Evolutionary conservation across 2,113 vertebrate species (phyloP).

Genomic region (Oenanthe melanoleuca): DNA sequence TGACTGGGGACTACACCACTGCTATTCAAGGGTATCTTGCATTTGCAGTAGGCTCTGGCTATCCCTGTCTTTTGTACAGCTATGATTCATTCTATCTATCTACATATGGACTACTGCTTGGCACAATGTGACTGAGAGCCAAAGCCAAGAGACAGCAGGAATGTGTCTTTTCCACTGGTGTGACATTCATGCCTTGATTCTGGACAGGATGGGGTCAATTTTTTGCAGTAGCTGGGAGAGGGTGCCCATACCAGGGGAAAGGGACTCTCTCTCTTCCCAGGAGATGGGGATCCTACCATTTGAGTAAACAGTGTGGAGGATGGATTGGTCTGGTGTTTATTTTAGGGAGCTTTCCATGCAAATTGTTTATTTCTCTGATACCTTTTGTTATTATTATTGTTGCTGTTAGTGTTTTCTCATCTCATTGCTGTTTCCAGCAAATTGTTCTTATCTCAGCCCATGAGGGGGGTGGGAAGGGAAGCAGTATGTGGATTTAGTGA

Average conservation of each 20-base stretch:
- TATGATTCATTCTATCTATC: background rate
- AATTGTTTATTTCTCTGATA: background rate
- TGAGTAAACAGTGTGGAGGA: fast-evolving
- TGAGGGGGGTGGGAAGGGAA: background rate
- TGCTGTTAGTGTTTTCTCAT: background rate
- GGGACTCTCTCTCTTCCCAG: fast-evolving
- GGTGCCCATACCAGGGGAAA: background rate
- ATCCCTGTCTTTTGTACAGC: background rate
- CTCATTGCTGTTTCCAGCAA: background rate
- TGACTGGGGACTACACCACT: background rate
- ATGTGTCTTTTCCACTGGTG: background rate
- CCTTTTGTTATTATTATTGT: background rate
- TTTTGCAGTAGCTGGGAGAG: background rate
- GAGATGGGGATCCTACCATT: background rate
- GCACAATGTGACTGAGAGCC: background rate
- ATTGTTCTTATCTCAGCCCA: background rate
- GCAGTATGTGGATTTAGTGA: background rate
- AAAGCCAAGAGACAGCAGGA: background rate
- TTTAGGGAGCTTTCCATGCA: background rate
- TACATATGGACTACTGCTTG: background rate
- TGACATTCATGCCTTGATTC: background rate
- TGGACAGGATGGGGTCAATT: background rate
- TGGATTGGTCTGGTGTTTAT: background rate
- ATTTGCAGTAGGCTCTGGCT: background rate
- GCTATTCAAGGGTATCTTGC: background rate